Conservation (phyloP, 2,797 vertebrate genomes). For the Clarias laeviceps region DNA sequence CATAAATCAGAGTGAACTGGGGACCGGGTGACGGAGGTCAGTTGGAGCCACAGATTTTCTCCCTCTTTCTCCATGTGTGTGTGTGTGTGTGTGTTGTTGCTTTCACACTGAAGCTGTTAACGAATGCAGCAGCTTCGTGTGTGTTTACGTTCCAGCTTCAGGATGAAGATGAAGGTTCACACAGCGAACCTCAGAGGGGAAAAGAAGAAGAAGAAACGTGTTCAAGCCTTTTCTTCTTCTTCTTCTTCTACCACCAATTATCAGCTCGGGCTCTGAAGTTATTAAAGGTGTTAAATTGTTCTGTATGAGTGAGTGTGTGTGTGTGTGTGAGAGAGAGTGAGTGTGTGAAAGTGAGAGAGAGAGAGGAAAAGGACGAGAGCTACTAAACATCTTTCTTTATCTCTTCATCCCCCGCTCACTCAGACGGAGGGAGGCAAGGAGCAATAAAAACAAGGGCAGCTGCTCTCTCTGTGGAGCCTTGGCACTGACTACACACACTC, state of each 20-base stretch:
- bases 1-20: neutral
- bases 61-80: no score
- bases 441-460: conserved; percentile 74
- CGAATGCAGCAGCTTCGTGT: neutral
- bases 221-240: neutral
- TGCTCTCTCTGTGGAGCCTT: conserved; percentile 76
- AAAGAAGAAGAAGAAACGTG: neutral
- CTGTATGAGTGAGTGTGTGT: neutral
- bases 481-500: conserved; percentile 62
- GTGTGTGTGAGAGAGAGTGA: neutral
- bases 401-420: conserved; percentile 29
- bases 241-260: neutral
- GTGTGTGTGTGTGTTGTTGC: conserved; percentile 4
- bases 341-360: neutral
- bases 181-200: neutral
- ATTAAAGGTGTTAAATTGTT: neutral
- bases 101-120: neutral
- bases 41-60: neutral
- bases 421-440: conserved; percentile 38
- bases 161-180: neutral
- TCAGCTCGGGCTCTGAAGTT: neutral
- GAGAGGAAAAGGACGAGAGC: neutral
- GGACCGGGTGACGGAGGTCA: conserved; percentile 5
- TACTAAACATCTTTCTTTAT: conserved; percentile 22
- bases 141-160: neutral